phyloP scores from a whole-genome alignment of 2,888 invertebrate species.

The Apamea monoglypha region DNA sequence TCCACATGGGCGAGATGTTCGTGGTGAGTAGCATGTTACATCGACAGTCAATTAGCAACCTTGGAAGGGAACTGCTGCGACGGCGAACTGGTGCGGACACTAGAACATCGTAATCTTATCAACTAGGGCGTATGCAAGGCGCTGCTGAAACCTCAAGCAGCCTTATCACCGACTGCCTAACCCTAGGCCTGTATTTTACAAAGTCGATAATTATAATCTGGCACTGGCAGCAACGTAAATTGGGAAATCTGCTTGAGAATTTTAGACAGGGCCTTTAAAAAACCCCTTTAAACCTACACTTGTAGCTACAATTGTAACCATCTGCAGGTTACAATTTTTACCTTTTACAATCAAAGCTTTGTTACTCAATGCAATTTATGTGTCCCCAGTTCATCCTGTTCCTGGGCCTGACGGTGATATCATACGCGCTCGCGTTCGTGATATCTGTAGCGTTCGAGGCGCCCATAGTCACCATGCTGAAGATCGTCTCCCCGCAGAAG shows the following conservation, averaged over 20 bases:
- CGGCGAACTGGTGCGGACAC: neutral
- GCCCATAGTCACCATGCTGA: conserved; percentile 95
- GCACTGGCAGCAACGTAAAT: neutral
- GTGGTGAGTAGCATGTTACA: conserved; percentile 89
- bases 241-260: neutral
- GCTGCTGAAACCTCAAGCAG: neutral
- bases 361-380: neutral
- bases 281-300: neutral
- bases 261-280: neutral
- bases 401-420: conserved; percentile 95
- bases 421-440: conserved; percentile 94
- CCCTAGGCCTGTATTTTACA: neutral
- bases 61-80: neutral
- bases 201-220: too few species aligned
- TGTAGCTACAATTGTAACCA: too few species aligned
- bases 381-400: conserved; percentile 93
- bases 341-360: too few species aligned
- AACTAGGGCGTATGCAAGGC: neutral
- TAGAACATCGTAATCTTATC: neutral
- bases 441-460: conserved; percentile 96
- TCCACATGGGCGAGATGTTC: conserved; percentile 94
- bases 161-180: too few species aligned
- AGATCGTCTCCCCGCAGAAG: conserved; percentile 91
- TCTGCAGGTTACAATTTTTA: too few species aligned
- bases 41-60: neutral